Conservation (phyloP, 2,113 vertebrate species). For the Oreotrochilus melanogaster region DNA sequence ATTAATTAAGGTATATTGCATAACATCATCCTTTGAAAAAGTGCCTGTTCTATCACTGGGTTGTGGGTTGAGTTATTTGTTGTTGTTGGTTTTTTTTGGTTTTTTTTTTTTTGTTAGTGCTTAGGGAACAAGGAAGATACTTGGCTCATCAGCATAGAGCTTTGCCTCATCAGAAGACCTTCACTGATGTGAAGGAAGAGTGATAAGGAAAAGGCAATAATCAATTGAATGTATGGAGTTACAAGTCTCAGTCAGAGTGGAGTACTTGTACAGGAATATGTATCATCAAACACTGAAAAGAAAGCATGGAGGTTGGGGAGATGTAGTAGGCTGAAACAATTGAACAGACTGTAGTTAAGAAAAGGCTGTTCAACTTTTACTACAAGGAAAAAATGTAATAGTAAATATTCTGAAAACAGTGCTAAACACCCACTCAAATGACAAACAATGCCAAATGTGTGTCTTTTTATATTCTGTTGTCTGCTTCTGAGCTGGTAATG, state of each 20-base stretch:
- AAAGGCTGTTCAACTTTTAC: background rate
- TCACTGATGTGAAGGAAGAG: background rate
- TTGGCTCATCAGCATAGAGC: background rate
- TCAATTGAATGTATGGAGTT: background rate
- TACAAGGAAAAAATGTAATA: background rate
- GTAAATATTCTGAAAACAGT: background rate
- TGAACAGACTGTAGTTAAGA: background rate
- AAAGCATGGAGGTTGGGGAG: background rate
- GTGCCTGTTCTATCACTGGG: background rate
- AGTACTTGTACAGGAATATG: accelerated
- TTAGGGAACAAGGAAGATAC: background rate
- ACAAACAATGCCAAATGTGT: accelerated
- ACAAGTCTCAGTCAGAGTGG: background rate
- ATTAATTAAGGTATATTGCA: background rate
- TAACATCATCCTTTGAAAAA: background rate
- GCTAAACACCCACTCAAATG: no score
- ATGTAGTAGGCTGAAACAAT: accelerated
- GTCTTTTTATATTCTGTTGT: background rate
- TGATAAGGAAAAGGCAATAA: background rate
- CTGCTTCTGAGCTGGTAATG: background rate
- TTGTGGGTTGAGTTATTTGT: background rate
- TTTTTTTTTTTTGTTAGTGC: background rate
- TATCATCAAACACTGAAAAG: background rate
- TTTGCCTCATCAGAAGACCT: background rate
- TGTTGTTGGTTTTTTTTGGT: background rate